Percentiles rank a stretch among this genome's conserved stretches.
These are phyloP conservation scores for Ibycter americanus DNA, from an alignment of 2,797 vertebrate genomes.

Conservation along the genomic window DNA sequence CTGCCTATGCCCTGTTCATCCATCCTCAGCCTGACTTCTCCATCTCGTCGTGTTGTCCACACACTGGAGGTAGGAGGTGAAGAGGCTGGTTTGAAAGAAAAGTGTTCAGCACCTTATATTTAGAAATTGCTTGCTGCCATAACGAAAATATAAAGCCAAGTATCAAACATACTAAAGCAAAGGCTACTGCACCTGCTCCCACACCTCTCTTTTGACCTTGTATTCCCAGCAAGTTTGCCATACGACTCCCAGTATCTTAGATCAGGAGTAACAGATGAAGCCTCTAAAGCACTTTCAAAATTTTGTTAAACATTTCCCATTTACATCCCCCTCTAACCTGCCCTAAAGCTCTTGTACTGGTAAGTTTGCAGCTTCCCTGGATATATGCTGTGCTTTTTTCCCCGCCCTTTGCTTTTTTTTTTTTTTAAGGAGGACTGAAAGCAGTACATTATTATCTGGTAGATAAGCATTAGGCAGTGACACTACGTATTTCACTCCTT, in stretches of 20 bases:
- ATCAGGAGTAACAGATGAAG: not conserved
- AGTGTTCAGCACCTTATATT: not conserved
- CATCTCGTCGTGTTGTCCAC: conserved; percentile 80
- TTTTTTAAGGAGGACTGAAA: not conserved
- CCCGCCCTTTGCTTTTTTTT: too few species aligned
- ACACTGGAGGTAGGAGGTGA: conserved; percentile 25
- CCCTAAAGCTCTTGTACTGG: not conserved
- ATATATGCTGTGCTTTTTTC: not conserved
- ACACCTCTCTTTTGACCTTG: fast-evolving
- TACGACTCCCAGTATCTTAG: not conserved
- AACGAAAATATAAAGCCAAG: not conserved
- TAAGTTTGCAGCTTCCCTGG: not conserved
- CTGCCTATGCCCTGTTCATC: conserved; percentile 79
- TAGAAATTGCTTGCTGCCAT: not conserved
- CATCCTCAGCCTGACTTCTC: conserved; percentile 84
- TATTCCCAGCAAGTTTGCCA: not conserved
- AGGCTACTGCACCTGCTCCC: too few species aligned
- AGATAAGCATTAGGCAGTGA: not conserved
- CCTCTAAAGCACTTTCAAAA: not conserved
- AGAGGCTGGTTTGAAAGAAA: not conserved
- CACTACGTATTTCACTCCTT: not conserved
- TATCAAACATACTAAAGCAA: not conserved
- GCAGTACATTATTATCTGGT: not conserved
- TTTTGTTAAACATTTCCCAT: not conserved
- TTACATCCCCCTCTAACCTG: not conserved